Evolutionary conservation across 2,113 vertebrate species (phyloP).

Genomic region (Alaudala cheleensis): DNA sequence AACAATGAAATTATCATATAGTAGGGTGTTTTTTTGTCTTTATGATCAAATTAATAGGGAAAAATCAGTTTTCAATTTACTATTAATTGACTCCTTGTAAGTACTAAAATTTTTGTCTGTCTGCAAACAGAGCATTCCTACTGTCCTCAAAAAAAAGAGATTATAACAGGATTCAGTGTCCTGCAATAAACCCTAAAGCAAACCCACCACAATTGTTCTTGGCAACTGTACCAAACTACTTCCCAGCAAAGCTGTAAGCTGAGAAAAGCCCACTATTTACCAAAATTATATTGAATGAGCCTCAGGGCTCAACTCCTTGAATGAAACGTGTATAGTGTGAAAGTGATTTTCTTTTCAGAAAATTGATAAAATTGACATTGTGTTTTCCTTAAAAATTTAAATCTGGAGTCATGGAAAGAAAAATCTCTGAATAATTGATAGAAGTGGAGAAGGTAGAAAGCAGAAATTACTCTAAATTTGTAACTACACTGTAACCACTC

Average conservation of each 20-base stretch:
- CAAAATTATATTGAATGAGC: background rate
- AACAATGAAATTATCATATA: background rate
- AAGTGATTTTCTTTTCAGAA: background rate
- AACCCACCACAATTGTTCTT: background rate
- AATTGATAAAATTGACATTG: background rate
- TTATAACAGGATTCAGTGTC: background rate
- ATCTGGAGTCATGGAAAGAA: background rate
- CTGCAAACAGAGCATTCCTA: background rate
- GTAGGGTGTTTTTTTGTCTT: background rate
- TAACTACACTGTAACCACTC: accelerated
- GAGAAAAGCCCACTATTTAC: background rate
- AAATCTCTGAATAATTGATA: background rate
- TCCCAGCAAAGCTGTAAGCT: background rate
- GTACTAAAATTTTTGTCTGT: background rate
- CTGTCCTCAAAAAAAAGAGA: background rate
- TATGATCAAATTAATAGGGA: background rate
- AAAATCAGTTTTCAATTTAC: conserved; percentile 25
- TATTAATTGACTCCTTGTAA: background rate
- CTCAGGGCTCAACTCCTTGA: background rate
- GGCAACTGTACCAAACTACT: background rate
- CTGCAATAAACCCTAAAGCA: background rate
- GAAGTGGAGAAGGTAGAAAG: background rate
- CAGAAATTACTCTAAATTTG: background rate
- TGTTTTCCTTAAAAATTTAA: background rate
- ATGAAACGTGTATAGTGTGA: background rate